Percentiles rank a stretch among this genome's conserved stretches.
Conservation (phyloP, 2,797 vertebrate species). For the Coluber constrictor region DNA sequence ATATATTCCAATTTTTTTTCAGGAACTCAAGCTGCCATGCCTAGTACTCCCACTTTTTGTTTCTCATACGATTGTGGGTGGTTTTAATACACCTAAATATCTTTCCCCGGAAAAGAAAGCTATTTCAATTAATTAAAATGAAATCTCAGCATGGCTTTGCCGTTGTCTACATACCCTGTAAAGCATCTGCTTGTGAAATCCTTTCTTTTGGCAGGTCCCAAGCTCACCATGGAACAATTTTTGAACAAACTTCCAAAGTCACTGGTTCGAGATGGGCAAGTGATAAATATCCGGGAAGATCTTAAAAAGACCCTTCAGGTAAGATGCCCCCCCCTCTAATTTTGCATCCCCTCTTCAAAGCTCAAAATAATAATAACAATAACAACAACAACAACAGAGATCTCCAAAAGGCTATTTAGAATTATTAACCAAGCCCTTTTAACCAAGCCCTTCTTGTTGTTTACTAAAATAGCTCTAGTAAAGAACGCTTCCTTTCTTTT, state of each 20-base stretch:
- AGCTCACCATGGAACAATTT: slow-evolving; percentile 71
- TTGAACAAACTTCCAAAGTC: slow-evolving; percentile 72
- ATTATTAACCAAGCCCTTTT: background rate
- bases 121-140: background rate
- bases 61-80: background rate
- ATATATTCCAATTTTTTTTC: background rate
- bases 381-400: background rate
- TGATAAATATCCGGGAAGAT: slow-evolving; percentile 67
- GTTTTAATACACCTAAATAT: background rate
- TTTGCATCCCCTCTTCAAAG: background rate
- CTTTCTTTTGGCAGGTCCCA: slow-evolving; percentile 59
- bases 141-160: background rate
- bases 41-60: background rate
- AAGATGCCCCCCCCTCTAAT: background rate
- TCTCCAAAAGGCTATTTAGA: background rate
- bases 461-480: background rate
- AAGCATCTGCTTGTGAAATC: background rate
- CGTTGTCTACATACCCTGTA: background rate
- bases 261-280: slow-evolving; percentile 71
- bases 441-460: background rate
- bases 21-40: background rate
- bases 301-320: slow-evolving; percentile 77
- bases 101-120: background rate
- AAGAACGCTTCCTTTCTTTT: background rate
- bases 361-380: background rate